Evolutionary conservation across 2,797 vertebrate genomes (phyloP), one percentile per base, ranked within the genome.

Genomic region (Poeciliopsis presidionis): DNA sequence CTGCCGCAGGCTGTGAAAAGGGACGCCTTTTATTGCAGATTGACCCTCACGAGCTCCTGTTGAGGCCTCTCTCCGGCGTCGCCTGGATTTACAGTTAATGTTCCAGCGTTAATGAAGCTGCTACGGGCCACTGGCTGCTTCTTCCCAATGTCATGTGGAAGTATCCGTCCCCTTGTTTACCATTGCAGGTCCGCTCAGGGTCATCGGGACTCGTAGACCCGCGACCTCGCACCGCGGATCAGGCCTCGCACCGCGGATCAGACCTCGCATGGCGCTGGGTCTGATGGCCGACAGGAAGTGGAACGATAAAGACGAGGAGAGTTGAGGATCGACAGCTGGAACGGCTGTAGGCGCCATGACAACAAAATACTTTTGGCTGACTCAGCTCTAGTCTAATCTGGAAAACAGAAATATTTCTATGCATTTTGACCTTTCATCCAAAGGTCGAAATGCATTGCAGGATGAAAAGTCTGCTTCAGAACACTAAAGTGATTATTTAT

Each of bases 21-120:
- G 85, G 89, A 94, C 92, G 94, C 93, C 88, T 95, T 96, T 96
- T 96, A 96, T 94, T 94, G 93, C 93, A 92, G 89, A 93, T 93
- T 95, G 94, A 95, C 94, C 93, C 94, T 88, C 93, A 77, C 81
- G 88, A 87, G 89, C 89, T 88, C 87, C 74, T 86, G 89, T 88
- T 89, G 81, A 90, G 90, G 84, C 86, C 88, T 84, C 86, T 87
- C 86, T 81, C 83, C 86, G 80, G 86, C 88, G 93, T 88, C 86
- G 84, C 87, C 83, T 82, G 90, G 93, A 94, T 93, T 93, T 95
- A 93, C 89, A 93, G 94, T 95, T 95, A 96, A 95, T 95, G 94
- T 95, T 90, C 91, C 91, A 51, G 85, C 86, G 89, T 94, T 95
- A 96, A 95, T 94, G 93, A 95, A 88, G 91, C 91, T 12, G 89